Percentiles rank a stretch among this genome's conserved stretches.
phyloP scores from a whole-genome alignment of 2,113 vertebrate genomes.

The Chlamydotis undulata region DNA sequence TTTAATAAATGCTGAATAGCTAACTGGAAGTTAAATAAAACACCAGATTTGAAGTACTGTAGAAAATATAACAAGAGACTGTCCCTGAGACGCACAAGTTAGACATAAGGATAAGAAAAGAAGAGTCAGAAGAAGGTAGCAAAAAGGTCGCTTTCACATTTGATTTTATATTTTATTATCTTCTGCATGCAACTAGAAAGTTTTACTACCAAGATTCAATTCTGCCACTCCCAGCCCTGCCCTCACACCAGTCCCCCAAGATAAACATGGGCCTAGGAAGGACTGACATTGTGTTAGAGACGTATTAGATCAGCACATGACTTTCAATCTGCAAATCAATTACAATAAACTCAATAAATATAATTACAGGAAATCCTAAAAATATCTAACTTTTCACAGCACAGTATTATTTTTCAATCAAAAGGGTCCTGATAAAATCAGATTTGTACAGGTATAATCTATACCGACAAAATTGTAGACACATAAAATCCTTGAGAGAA shows the following conservation, averaged over 20 bases:
- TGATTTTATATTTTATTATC: background rate
- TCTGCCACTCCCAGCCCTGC: background rate
- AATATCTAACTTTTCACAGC: background rate
- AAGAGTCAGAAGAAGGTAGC: background rate
- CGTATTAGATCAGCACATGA: background rate
- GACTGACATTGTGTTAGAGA: background rate
- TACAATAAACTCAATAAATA: slow-evolving; percentile 4
- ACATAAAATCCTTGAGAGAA: background rate
- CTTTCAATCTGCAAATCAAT: slow-evolving; percentile 9
- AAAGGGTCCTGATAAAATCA: background rate
- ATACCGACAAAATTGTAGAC: background rate
- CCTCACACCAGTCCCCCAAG: background rate
- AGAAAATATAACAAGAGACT: background rate
- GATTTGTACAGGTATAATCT: background rate
- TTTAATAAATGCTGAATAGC: background rate
- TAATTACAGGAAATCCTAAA: slow-evolving; percentile 4
- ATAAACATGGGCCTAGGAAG: background rate
- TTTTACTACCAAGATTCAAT: background rate
- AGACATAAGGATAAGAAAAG: background rate
- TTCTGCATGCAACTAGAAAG: background rate
- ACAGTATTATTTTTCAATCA: background rate
- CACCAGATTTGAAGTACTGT: background rate
- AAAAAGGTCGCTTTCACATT: background rate
- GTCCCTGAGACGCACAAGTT: background rate
- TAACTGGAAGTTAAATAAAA: background rate